A percentile compares a stretch with the other conserved stretches of the same genome.
Evolutionary conservation across 2,797 vertebrate species (phyloP).

Genomic region (Melanotaenia maccullochi): DNA sequence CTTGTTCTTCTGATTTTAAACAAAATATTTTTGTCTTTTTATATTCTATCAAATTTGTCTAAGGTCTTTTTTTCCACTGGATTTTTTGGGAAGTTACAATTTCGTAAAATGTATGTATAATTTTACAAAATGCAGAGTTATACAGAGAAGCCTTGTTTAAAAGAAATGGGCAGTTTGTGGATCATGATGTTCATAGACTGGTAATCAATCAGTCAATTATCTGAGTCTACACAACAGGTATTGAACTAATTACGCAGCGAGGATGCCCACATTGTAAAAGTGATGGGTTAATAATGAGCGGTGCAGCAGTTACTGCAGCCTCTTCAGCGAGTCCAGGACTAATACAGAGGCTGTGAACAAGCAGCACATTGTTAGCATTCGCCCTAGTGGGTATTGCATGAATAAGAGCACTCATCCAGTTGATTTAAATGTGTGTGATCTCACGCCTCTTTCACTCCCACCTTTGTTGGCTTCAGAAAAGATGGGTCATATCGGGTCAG

Average conservation of each 20-base stretch:
- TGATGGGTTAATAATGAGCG: constrained; percentile 57
- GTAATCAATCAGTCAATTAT: constrained; percentile 41
- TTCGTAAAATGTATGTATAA: too few species aligned
- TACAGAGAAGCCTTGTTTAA: too few species aligned
- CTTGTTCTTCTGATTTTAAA: too few species aligned
- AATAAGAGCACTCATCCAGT: constrained; percentile 79
- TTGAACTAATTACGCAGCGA: constrained; percentile 43
- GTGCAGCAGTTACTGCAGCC: constrained; percentile 38
- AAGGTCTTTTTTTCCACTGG: too few species aligned
- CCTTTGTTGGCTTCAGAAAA: constrained; percentile 79
- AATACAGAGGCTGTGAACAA: constrained; percentile 49
- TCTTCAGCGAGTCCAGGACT: constrained; percentile 38
- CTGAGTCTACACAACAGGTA: constrained; percentile 36
- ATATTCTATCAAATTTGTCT: too few species aligned
- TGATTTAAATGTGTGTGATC: constrained; percentile 83
- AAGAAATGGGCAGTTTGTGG: too few species aligned
- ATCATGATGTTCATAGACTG: neutral
- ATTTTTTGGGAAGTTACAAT: too few species aligned
- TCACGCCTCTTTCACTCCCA: constrained; percentile 78
- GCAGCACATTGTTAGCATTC: constrained; percentile 60
- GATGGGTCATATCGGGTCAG: constrained; percentile 82
- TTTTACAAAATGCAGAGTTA: too few species aligned
- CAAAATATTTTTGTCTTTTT: too few species aligned
- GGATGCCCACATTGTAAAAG: constrained; percentile 33
- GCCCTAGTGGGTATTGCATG: constrained; percentile 60